Percentiles rank a stretch among this genome's conserved stretches.
Evolutionary conservation across 2,113 vertebrate species (phyloP).

Genomic region (Amphiprion ocellaris): DNA sequence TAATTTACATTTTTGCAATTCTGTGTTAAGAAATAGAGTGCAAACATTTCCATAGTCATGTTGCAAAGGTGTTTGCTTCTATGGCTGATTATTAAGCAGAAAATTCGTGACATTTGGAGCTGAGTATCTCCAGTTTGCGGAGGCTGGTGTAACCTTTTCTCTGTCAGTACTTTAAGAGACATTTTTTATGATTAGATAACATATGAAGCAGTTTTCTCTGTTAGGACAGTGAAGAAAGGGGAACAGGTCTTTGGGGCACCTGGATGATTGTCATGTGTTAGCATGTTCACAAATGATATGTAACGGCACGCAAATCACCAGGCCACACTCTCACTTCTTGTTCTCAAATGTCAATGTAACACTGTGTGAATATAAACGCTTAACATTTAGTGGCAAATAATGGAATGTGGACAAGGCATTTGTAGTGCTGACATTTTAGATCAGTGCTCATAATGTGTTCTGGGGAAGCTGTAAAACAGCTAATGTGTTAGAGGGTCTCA

Average conservation of each 20-base stretch:
- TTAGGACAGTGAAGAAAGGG: constrained; percentile 40
- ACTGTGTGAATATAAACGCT: constrained; percentile 77
- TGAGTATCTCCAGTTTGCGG: constrained; percentile 34
- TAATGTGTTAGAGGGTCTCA: constrained; percentile 76
- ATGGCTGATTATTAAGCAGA: constrained; percentile 20
- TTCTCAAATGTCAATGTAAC: constrained; percentile 81
- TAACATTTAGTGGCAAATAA: constrained; percentile 80
- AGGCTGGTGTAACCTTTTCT: constrained; percentile 48
- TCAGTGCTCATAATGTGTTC: constrained; percentile 80
- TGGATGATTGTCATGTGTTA: constrained; percentile 62
- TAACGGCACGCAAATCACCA: constrained; percentile 50
- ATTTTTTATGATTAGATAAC: constrained; percentile 44
- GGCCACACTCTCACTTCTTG: constrained; percentile 43
- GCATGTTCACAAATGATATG: constrained; percentile 68
- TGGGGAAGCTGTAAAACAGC: constrained; percentile 76
- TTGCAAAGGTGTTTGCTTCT: constrained; percentile 6
- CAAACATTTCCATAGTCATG: constrained; percentile 15
- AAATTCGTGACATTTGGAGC: constrained; percentile 56
- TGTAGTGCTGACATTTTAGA: constrained; percentile 84
- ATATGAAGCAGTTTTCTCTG: constrained; percentile 32
- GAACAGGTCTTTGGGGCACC: constrained; percentile 38
- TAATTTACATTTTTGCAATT: constrained; percentile 19
- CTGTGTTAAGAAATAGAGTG: neutral
- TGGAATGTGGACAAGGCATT: constrained; percentile 79
- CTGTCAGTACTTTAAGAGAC: constrained; percentile 39